Base-by-base conservation (phyloP, 2,888 invertebrate genomes). In the Drosophila diplacantha region DNA sequence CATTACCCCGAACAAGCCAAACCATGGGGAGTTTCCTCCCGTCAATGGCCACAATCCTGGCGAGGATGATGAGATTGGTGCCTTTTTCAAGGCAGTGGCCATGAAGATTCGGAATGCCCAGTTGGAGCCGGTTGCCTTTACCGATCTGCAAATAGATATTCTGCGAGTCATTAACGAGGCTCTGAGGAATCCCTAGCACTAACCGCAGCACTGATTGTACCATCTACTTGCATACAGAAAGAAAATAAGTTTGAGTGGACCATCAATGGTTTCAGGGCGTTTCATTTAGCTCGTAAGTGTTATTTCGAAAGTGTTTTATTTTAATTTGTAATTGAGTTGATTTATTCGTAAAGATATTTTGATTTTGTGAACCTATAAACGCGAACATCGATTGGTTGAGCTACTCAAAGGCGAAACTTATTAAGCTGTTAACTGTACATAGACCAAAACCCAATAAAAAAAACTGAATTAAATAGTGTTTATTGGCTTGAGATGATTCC, bases 71-170 rank as follows among this genome's bases (percentile, higher is more conserved):
- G 87, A 87, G 69, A 84, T 87, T 3, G 87, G 86, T 9, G 85
- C 85, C 52, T 87, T 87, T 58, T 87, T 87, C 29, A 85, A 80
- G 63, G 86, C 87, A 11, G 80, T 87, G 20, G 85, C 87, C 47
- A 87, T 87, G 80, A 87, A 87, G 69, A 87, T 87, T 68, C 84
- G 87, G 29, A 86, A 72, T 55, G 86, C 86, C 12, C 85, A 86
- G 34, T 68, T 87, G 71, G 83, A 86, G 31, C 78, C 86, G 18
- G 78, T 87, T 50, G 86, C 81, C 38, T 85, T 87, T 55, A 87
- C 87, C 5, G 87, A 87, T 56, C 71, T 87, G 22, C 87, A 87
- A 73, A 87, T 87, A 50, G 83, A 87, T 53, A 86, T 87, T 62
- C 62, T 87, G 52, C 81, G 82, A 47, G 86, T 85, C 26, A 87